Base-by-base conservation (phyloP, 2,888 invertebrate species). In the Lasioglossum villosulum region DNA sequence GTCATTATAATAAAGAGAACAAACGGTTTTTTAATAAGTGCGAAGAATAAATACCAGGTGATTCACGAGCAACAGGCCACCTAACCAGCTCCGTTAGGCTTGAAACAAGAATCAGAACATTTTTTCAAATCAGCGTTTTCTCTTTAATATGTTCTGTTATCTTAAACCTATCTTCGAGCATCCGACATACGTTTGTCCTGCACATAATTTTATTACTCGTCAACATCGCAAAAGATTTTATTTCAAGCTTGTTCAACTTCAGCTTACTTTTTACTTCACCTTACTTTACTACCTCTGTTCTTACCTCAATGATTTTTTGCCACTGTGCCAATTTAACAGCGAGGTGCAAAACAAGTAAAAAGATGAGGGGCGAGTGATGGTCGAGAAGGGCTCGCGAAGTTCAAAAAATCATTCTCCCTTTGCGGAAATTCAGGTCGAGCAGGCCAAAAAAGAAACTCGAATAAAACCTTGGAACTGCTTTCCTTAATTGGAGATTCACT, bases 341-440 rank as follows among this genome's bases (percentile, higher is more conserved):
- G 14, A 30, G 16, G 8, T 30, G 63, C 63, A 30, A 63, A 63
- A 5, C 16, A 16, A 30, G 63, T 16, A 2, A 30, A 5, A 30
- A 63, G 56, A 56, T 0, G 56, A n/a, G n/a, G 56, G 56, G 4
- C 4, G n/a, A 4, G 30, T 16, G 16, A 63, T 2, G 63, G 30
- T 63, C 6, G 63, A 30, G 63, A 5, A 27, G 59, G 5, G 59
- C 12, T 59, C 14, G 27, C 27, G 8, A 63, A 30, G 16, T 63
- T 63, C 30, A 30, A 63, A 63, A 63, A 63, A 63, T 63, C 63
- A 63, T 63, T 63, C 63, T 19, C 63, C 19, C 30, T 63, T 63
- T 34, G 66, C 34, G 66, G 34, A 10, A 37, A 68, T 34, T 68
- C 10, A 1, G 34, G 34, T 68, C 34, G 34, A 68, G 66, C 66